Base-by-base conservation (phyloP, 2,888 invertebrate genomes). In the Xylophagus ater region DNA sequence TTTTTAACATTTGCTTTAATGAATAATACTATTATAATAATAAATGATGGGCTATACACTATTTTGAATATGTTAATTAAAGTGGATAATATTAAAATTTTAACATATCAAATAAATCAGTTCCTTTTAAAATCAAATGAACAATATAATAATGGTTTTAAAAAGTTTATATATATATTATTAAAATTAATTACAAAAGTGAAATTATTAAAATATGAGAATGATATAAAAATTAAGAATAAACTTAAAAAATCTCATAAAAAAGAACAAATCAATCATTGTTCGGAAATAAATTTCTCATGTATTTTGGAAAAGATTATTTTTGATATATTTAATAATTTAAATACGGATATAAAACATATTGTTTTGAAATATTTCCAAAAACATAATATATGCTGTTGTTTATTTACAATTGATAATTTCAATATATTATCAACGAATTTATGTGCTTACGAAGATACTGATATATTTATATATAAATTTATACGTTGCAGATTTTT, bases 221-320 rank as follows among this genome's bases (percentile, higher is more conserved):
- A 17, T 29, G 7, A 20, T 2, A 10, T 20, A 20, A 19, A 8
- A 29, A 15, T 17, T 10, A 10, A 29, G 10, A 10, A 26, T 12
- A 13, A 31, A 19, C 19, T 20, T 13, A 46, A 47, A 35, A 47
- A 4, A 47, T 35, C 29, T 48, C 40, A 33, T 49, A 33, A 40
- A 45, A 13, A 49, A 47, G 23, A 31, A 24, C 4, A 43, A 47
- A 47, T 52, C 3, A 45, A 48, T 9, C 48, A 50, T 37, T 46
- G 48, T 4, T 44, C 46, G 9, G 38, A 37, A 39, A 44, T 42
- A 6, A 53, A 51, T 3, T 42, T 60, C 3, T 54, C 57, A 19
- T 64, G 64, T 25, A 56, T 54, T 23, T 57, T 64, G 36, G 62
- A 64, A 46, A 54, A 57, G 21, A 52, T 58, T 18, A 46, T 65